These are phyloP conservation scores for Scaeva pyrastri DNA, from an alignment of 2,888 invertebrate species.

Conservation along the genomic window DNA sequence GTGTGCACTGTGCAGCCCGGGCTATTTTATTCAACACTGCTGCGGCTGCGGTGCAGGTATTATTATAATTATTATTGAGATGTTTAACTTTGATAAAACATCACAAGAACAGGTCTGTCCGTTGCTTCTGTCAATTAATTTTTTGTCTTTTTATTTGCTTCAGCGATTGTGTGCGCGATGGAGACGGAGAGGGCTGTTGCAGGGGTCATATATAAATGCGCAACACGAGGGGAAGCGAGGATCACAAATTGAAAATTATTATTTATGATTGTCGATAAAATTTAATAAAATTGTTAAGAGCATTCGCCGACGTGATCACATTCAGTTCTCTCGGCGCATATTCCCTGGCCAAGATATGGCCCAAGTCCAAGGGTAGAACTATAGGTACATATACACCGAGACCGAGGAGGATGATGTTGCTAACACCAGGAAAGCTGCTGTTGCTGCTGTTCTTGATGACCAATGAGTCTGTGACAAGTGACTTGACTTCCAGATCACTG, in stretches of 20 bases:
- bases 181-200: conserved; percentile 3
- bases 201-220: not conserved
- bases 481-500: conserved; percentile 83
- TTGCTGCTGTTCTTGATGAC: conserved; percentile 64
- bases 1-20: not conserved
- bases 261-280: conserved; percentile 75
- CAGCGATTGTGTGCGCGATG: conserved; percentile 50
- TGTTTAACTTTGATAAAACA: conserved; percentile 77
- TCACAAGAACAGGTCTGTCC: conserved; percentile 78
- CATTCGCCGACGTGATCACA: conserved; percentile 58
- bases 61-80: conserved; percentile 76
- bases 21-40: conserved; percentile 19
- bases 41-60: conserved; percentile 61
- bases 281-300: conserved; percentile 73
- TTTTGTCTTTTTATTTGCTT: conserved; percentile 73
- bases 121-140: conserved; percentile 79
- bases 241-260: conserved; percentile 72
- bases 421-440: conserved; percentile 62
- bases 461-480: conserved; percentile 80
- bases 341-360: not conserved
- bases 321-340: conserved; percentile 17
- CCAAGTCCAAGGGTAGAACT: not conserved
- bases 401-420: conserved; percentile 31
- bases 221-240: conserved; percentile 28
- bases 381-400: not conserved